Conservation (phyloP, 2,113 vertebrate genomes). For the Hoplias malabaricus region DNA sequence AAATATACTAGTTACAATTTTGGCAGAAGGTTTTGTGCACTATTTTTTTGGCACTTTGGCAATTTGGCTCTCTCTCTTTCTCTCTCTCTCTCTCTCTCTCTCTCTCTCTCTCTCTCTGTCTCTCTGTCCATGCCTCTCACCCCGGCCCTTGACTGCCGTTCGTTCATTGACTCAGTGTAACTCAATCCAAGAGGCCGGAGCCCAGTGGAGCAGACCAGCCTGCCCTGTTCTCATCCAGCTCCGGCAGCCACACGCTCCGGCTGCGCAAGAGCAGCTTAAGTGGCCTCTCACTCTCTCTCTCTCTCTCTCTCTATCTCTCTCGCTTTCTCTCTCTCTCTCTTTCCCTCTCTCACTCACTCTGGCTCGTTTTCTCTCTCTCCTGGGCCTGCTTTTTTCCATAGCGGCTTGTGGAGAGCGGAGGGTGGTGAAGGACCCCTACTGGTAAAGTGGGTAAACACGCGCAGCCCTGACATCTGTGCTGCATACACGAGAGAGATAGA, state of each 20-base stretch:
- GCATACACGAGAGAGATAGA: constrained; percentile 58
- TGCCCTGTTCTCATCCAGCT: constrained; percentile 31
- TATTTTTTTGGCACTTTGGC: neutral
- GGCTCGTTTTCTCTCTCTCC: constrained; percentile 62
- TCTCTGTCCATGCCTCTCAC: constrained; percentile 17
- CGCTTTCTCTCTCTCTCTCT: constrained; percentile 22
- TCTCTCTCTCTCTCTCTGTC: neutral
- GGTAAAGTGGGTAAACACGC: constrained; percentile 79
- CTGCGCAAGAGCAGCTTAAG: constrained; percentile 45
- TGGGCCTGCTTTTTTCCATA: constrained; percentile 63
- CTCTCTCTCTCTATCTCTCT: constrained; percentile 14
- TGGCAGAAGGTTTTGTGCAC: neutral
- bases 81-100: neutral
- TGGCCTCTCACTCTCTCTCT: constrained; percentile 44
- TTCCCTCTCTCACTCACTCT: constrained; percentile 59
- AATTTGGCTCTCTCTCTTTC: neutral
- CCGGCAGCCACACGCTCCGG: constrained; percentile 19
- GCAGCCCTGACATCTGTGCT: constrained; percentile 76
- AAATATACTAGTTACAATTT: neutral
- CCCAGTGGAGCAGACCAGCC: constrained; percentile 23
- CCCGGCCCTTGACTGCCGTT: constrained; percentile 27
- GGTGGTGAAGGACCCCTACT: constrained; percentile 81
- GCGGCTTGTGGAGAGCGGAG: constrained; percentile 70
- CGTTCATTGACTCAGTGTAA: constrained; percentile 37
- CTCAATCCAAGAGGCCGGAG: constrained; percentile 43